Conservation (phyloP, 1,140 invertebrate species). For the Heliconius hermathena region DNA sequence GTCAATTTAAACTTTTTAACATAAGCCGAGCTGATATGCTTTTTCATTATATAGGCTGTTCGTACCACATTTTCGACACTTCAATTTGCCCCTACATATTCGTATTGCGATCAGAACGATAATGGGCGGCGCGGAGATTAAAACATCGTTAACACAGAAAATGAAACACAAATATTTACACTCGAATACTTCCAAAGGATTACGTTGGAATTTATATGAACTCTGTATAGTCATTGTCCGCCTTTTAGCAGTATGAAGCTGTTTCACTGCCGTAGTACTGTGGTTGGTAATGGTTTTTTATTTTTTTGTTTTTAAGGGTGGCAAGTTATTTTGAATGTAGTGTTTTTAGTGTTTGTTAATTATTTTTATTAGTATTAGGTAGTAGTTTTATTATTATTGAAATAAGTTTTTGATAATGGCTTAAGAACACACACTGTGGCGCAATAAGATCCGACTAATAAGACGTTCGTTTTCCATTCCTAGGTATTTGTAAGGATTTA, state of each 20-base stretch:
- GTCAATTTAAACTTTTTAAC: not conserved
- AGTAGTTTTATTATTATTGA: too few species aligned
- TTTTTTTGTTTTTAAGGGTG: not conserved
- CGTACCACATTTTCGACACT: conserved; percentile 1
- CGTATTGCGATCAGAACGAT: conserved; percentile 10
- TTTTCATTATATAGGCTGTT: not conserved
- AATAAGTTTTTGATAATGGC: too few species aligned
- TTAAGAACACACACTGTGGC: too few species aligned
- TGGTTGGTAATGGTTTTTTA: not conserved
- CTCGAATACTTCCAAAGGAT: conserved; percentile 10
- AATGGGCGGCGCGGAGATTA: conserved; percentile 9
- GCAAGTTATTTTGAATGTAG: not conserved
- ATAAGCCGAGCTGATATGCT: not conserved
- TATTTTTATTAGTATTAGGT: not conserved
- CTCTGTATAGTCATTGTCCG: not conserved
- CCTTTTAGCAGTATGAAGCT: not conserved
- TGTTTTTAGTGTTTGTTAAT: not conserved
- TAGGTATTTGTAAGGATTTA: too few species aligned
- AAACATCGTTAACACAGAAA: conserved; percentile 14
- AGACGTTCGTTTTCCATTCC: too few species aligned
- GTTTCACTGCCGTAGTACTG: not conserved
- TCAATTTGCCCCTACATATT: conserved; percentile 5
- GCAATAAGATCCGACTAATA: too few species aligned
- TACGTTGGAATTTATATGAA: conserved; percentile 11
- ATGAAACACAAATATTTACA: conserved; percentile 1